Conservation (phyloP, 2,888 invertebrate genomes). For the Drosophila greeni region DNA sequence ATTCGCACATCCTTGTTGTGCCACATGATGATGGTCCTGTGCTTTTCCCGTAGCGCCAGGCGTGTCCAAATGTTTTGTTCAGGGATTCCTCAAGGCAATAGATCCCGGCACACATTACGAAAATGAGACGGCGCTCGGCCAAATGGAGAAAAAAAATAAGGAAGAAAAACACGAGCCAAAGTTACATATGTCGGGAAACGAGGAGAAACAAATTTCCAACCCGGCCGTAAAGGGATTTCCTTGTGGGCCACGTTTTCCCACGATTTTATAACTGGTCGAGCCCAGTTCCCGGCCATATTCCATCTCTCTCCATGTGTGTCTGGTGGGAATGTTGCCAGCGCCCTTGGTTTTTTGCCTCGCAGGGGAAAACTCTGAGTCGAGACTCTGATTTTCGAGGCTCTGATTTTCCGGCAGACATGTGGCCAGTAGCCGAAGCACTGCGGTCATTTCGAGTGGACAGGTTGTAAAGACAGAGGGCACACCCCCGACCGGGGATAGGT, state of each 20-base stretch:
- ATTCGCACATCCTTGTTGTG: conserved; percentile 48
- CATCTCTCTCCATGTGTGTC: conserved; percentile 52
- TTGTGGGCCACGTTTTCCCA: conserved; percentile 45
- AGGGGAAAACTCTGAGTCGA: conserved; percentile 50
- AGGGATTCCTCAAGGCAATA: conserved; percentile 63
- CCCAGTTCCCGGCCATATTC: conserved; percentile 47
- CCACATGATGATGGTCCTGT: conserved; percentile 68
- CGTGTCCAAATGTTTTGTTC: conserved; percentile 43
- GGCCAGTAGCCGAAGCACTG: conserved; percentile 59
- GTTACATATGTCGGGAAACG: conserved; percentile 64
- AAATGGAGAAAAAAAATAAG: conserved; percentile 11
- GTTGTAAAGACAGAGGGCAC: conserved; percentile 55
- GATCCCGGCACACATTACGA: conserved; percentile 51
- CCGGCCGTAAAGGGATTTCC: conserved; percentile 57
- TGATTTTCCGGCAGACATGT: conserved; percentile 46
- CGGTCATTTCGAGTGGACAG: conserved; percentile 68
- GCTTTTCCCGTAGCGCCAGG: conserved; percentile 72
- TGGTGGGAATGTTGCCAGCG: conserved; percentile 49
- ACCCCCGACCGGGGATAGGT: conserved; percentile 10
- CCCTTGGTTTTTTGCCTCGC: conserved; percentile 59
- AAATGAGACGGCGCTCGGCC: conserved; percentile 58
- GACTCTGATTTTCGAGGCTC: conserved; percentile 15
- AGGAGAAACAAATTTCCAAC: conserved; percentile 23
- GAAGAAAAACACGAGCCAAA: conserved; percentile 62
- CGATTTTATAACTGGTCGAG: conserved; percentile 67